Percentiles rank a stretch among this genome's conserved stretches.
Conservation (phyloP, 1,140 invertebrate genomes). For the Tribolium castaneum region DNA sequence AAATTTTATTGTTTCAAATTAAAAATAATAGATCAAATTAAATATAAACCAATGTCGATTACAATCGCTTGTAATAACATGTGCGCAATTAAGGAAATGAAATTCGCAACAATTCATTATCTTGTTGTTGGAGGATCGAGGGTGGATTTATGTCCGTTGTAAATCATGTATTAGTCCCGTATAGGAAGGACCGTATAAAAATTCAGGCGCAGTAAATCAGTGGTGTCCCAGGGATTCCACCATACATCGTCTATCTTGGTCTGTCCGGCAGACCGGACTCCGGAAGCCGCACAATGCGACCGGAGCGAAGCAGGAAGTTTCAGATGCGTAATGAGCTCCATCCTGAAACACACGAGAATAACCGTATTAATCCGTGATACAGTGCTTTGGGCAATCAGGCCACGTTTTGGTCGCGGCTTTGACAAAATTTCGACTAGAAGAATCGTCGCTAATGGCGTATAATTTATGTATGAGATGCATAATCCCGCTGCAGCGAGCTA, state of each 20-base stretch:
- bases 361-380: not conserved
- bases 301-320: conserved; percentile 42
- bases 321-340: conserved; percentile 25
- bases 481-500: conserved; percentile 21
- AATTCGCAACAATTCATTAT: conserved; percentile 31
- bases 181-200: conserved; percentile 34
- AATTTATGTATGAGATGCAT: not conserved
- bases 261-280: conserved; percentile 35
- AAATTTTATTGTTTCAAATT: too few relatives aligned
- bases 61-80: conserved; percentile 1
- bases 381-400: not conserved
- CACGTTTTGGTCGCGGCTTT: not conserved
- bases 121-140: conserved; percentile 25
- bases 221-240: conserved; percentile 34
- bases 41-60: too few relatives aligned
- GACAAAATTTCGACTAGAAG: not conserved
- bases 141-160: conserved; percentile 25
- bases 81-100: conserved; percentile 34
- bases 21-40: too few relatives aligned
- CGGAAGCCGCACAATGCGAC: conserved; percentile 45
- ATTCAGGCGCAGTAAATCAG: conserved; percentile 30
- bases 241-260: conserved; percentile 41
- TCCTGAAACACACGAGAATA: conserved; percentile 2
- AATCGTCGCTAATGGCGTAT: not conserved
- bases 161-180: conserved; percentile 34